Evolutionary conservation across 2,888 invertebrate species (phyloP).

Genomic region (Pristionchus fissidentatus): DNA sequence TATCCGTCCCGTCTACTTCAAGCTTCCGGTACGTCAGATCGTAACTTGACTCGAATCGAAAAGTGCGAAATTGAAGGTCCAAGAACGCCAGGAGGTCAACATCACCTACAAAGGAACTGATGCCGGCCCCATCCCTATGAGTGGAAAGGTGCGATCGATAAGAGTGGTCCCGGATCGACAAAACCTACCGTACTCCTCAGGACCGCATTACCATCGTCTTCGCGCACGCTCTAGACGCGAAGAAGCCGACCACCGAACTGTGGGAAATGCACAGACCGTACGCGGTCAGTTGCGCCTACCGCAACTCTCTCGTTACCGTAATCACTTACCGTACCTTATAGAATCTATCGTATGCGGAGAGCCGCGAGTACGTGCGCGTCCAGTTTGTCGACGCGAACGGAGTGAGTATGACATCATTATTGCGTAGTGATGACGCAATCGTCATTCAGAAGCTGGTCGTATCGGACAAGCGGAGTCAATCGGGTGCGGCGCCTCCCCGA

Average conservation of each 20-base stretch:
- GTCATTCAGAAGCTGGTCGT: neutral
- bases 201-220: constrained; percentile 22
- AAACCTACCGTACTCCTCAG: constrained; percentile 1
- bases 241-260: neutral
- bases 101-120: constrained; percentile 6
- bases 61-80: neutral
- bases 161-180: too few species aligned
- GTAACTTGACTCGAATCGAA: too few species aligned
- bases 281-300: neutral
- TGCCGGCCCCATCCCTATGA: constrained; percentile 6
- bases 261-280: neutral
- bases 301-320: neutral
- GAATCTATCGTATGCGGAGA: neutral
- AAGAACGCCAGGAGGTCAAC: neutral
- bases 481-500: neutral
- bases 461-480: too few species aligned
- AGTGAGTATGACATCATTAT: neutral
- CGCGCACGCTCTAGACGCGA: constrained; percentile 9
- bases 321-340: neutral
- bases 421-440: neutral
- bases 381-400: constrained; percentile 9
- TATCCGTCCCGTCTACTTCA: constrained; percentile 23
- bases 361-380: constrained; percentile 11
- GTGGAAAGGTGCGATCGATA: constrained; percentile 16
- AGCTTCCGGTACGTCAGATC: neutral